A percentile compares a stretch with the other conserved stretches of the same genome.
These are phyloP conservation scores for Myiotriccus ornatus DNA, from an alignment of 2,797 vertebrate genomes.

Conservation along the genomic window DNA sequence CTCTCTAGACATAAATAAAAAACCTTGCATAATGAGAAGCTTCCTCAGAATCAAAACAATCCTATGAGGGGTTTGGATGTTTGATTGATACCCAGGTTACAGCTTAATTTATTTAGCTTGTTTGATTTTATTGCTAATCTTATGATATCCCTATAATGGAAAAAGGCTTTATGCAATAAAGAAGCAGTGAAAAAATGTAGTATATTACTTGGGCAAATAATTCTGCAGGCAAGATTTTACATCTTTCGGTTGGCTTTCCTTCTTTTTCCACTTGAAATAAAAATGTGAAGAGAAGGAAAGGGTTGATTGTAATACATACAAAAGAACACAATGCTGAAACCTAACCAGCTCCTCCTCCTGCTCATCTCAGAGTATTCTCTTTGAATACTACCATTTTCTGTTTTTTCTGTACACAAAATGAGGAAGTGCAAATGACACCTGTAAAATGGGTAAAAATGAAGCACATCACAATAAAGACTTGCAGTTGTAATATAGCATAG, in stretches of 20 bases:
- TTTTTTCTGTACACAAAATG: not conserved
- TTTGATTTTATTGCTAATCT: conserved; percentile 44
- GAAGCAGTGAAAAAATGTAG: not conserved
- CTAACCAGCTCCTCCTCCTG: not conserved
- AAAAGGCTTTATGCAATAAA: not conserved
- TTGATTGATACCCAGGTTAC: not conserved
- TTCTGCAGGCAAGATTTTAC: conserved; percentile 1
- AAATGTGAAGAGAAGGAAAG: not conserved
- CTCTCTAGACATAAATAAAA: conserved; percentile 27
- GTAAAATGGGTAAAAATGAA: not conserved
- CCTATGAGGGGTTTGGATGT: not conserved
- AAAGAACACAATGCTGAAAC: conserved; percentile 8
- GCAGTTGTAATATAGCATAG: not conserved
- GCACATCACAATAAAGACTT: not conserved
- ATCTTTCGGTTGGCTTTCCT: not conserved
- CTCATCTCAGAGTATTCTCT: not conserved
- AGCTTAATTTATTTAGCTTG: conserved; percentile 38
- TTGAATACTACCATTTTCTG: not conserved
- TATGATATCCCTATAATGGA: conserved; percentile 3
- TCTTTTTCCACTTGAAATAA: not conserved
- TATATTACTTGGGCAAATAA: not conserved
- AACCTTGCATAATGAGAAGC: not conserved
- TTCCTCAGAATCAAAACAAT: not conserved
- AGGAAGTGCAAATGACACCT: not conserved
- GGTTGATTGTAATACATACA: not conserved